Evolutionary conservation across 2,797 vertebrate species (phyloP).

Genomic region (Sebastes flavidus): DNA sequence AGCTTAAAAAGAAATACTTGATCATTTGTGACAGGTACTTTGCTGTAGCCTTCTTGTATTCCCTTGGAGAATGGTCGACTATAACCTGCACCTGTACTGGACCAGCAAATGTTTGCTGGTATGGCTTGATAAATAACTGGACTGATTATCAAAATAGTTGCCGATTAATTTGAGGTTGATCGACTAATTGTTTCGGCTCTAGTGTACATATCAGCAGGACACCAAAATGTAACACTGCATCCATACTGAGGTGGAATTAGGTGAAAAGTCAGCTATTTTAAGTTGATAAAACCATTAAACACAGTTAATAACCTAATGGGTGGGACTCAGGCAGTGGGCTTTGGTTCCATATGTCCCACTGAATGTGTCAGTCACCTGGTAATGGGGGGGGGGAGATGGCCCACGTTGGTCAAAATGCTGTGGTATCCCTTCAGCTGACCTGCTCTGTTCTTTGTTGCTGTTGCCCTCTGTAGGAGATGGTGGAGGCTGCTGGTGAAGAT

Average conservation of each 20-base stretch:
- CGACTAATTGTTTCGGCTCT: neutral
- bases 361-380: neutral
- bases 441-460: neutral
- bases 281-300: no score
- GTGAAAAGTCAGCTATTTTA: no score
- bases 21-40: neutral
- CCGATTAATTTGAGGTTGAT: no score
- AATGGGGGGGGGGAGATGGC: neutral
- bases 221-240: neutral
- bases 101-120: neutral
- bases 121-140: no score
- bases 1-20: neutral
- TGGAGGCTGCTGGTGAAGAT: constrained; percentile 97
- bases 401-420: neutral
- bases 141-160: no score
- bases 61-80: neutral
- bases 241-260: no score
- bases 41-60: neutral
- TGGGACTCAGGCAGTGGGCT: no score
- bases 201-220: neutral
- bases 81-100: no score
- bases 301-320: no score
- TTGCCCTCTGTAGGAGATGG: constrained; percentile 90
- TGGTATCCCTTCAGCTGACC: neutral
- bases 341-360: neutral